Percentiles rank a stretch among this genome's conserved stretches.
These are phyloP conservation scores for Teleopsis dalmanni DNA, from an alignment of 1,140 invertebrate genomes.

Conservation along the genomic window DNA sequence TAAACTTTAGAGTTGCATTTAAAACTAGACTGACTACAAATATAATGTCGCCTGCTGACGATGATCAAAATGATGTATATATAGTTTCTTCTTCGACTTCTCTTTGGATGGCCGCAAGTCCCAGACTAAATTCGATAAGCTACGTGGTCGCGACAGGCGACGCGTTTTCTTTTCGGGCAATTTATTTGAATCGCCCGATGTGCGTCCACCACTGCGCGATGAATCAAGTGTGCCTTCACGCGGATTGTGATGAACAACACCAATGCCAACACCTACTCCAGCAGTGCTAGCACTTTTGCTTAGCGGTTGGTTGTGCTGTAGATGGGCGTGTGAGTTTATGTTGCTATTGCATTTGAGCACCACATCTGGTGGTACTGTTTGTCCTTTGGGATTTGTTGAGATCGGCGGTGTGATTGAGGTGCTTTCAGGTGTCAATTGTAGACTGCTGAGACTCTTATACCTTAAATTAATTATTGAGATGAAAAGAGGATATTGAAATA, in stretches of 20 bases:
- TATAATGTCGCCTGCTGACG: slow-evolving; percentile 43
- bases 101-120: slow-evolving; percentile 58
- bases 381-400: slow-evolving; percentile 36
- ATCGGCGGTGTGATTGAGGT: slow-evolving; percentile 30
- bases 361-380: slow-evolving; percentile 31
- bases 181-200: slow-evolving; percentile 72
- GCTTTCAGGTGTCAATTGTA: slow-evolving; percentile 41
- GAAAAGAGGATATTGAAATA: not conserved
- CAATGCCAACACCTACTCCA: not conserved
- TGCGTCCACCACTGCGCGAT: slow-evolving; percentile 76
- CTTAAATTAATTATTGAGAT: slow-evolving; percentile 14
- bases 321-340: slow-evolving; percentile 23
- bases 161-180: slow-evolving; percentile 73
- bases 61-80: slow-evolving; percentile 44
- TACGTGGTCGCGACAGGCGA: slow-evolving; percentile 67
- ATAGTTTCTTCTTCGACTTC: slow-evolving; percentile 51
- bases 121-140: slow-evolving; percentile 81
- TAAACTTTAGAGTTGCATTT: no score
- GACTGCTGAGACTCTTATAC: slow-evolving; percentile 42
- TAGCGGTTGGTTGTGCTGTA: slow-evolving; percentile 19
- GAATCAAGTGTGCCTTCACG: slow-evolving; percentile 73
- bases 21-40: slow-evolving; percentile 24
- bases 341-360: slow-evolving; percentile 38
- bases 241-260: slow-evolving; percentile 28
- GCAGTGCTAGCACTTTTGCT: slow-evolving; percentile 34